Conservation (phyloP, 2,113 vertebrate genomes). For the Psettodes erumei region DNA sequence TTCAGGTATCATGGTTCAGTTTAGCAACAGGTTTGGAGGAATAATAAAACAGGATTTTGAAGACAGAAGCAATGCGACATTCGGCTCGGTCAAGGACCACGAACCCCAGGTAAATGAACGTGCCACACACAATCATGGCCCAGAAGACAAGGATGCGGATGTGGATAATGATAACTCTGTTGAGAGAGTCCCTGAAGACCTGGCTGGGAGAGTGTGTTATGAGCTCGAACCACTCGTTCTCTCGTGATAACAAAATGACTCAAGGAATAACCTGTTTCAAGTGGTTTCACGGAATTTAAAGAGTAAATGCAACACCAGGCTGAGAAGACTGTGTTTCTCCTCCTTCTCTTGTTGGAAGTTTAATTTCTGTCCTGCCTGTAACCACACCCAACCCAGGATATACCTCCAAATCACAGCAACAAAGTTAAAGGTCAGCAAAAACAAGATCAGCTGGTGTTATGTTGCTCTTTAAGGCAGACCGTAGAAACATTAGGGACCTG, state of each 20-base stretch:
- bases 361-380: background rate
- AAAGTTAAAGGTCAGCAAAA: background rate
- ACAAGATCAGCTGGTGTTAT: background rate
- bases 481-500: background rate
- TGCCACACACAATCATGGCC: background rate
- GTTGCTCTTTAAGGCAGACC: background rate
- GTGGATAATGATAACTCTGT: conserved; percentile 33
- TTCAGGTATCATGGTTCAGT: conserved; percentile 67
- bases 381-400: background rate
- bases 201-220: conserved; percentile 75
- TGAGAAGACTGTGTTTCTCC: background rate
- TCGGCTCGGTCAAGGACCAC: conserved; percentile 35
- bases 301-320: background rate
- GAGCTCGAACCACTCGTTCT: conserved; percentile 75
- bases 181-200: conserved; percentile 65
- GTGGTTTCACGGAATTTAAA: conserved; percentile 6
- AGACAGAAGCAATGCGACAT: conserved; percentile 46
- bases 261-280: background rate
- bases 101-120: conserved; percentile 15
- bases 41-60: conserved; percentile 41
- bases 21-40: conserved; percentile 58
- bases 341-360: background rate
- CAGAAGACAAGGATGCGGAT: conserved; percentile 18
- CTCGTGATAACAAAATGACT: conserved; percentile 18
- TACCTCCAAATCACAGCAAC: background rate